Evolutionary conservation across 2,797 vertebrate species (phyloP), one percentile per base, ranked within the genome.

Genomic region (Setipinna tenuifilis): DNA sequence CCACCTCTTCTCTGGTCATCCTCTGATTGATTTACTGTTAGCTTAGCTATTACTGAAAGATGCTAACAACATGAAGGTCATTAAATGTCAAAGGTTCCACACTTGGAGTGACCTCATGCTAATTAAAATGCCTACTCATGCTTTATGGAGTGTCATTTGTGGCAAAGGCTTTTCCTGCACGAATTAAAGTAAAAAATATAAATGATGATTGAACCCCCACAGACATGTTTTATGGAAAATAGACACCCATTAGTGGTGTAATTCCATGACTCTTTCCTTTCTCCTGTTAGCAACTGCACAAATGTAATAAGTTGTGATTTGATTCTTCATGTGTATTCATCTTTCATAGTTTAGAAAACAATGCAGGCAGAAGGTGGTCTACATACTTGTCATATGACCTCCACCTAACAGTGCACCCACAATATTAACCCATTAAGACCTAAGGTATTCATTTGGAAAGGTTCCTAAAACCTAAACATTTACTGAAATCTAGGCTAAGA

Each of bases 251-350:
- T 31, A 71, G 65, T 71, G 65, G 65, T 12, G 25, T 31, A 6
- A 35, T 35, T 25, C 11, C 65, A 31, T 16, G 25, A 16, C 16
- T 35, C 28, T 71, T 16, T 12, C 0, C n/a, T 16, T 14, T 71
- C 61, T 23, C 25, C 11, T 31, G 12, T 31, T 71, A 71, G 31
- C 25, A 71, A 4, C 65, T 71, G 28, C 65, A 71, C 31, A 5
- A 17, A 71, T 71, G 16, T 71, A 71, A 71, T 71, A 28, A 71
- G 12, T 71, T 28, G 31, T 71, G 28, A 71, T 31, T 71, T 71
- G 28, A 71, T 31, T 71, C 65, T 71, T 71, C 16, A 35, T 71
- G 65, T 31, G 25, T 65, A 65, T 65, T 71, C 65, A 71, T 31
- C 25, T 28, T 31, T 12, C 25, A 16, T 68, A 23, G 21, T 23